Conservation (phyloP, 2,113 vertebrate species). For the Syrrhaptes paradoxus region DNA sequence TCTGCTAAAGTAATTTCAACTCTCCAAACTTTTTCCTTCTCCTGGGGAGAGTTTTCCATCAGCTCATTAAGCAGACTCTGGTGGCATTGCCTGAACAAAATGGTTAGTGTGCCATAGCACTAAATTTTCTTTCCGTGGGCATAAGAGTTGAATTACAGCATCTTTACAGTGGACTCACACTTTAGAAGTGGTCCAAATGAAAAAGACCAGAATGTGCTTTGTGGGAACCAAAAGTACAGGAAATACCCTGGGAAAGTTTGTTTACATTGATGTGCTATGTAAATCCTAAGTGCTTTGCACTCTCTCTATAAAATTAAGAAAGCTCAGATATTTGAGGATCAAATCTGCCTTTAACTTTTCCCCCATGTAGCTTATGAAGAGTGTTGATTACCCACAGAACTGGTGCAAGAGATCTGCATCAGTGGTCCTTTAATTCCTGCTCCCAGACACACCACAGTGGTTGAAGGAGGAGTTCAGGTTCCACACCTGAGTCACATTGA, state of each 20-base stretch:
- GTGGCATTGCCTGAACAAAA: background rate
- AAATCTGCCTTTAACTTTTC: background rate
- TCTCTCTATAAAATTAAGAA: background rate
- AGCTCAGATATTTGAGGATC: background rate
- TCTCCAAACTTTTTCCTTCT: background rate
- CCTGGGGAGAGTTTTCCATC: background rate
- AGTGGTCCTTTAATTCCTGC: background rate
- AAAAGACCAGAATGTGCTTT: background rate
- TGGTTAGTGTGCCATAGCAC: background rate
- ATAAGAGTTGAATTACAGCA: background rate
- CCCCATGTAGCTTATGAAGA: background rate
- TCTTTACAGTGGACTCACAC: background rate
- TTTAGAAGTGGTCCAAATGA: background rate
- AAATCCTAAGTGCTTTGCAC: background rate
- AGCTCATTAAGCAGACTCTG: background rate
- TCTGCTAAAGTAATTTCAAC: background rate
- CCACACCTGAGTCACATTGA: background rate
- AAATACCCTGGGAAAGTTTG: background rate
- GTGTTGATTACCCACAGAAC: background rate
- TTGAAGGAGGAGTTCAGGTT: background rate
- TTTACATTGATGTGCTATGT: background rate
- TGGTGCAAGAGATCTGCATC: background rate
- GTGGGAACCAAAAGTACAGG: background rate
- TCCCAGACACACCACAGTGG: accelerated
- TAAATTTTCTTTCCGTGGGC: background rate